phyloP scores from a whole-genome alignment of 2,888 invertebrate species.

The Morinoia aosen region DNA sequence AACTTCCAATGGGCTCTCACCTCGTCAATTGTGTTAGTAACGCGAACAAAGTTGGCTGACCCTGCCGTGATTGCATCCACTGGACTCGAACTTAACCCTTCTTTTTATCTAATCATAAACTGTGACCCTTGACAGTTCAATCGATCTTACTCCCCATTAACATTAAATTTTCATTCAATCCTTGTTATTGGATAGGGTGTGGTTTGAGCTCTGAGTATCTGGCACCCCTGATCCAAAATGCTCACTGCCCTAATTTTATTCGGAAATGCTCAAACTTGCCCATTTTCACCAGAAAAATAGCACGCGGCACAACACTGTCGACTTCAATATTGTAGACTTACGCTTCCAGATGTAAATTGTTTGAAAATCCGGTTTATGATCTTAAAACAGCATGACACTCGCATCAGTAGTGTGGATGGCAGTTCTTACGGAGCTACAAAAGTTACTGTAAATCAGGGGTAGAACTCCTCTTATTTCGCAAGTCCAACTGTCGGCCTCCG shows the following conservation, averaged over 20 bases:
- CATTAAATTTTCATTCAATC: background rate
- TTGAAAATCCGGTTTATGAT: too few relatives aligned
- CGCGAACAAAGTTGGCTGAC: background rate
- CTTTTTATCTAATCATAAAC: background rate
- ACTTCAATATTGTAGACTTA: too few relatives aligned
- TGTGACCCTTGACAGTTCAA: background rate
- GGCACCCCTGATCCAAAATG: too few relatives aligned
- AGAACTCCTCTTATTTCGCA: background rate
- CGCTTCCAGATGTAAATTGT: too few relatives aligned
- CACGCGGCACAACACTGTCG: too few relatives aligned
- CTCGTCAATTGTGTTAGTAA: background rate
- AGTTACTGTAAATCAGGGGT: background rate
- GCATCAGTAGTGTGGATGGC: too few relatives aligned
- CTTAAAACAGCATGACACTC: too few relatives aligned
- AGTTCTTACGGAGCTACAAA: too few relatives aligned
- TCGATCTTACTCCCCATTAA: background rate
- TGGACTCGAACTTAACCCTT: background rate
- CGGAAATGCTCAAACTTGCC: too few relatives aligned
- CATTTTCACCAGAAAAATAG: too few relatives aligned
- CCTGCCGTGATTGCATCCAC: background rate
- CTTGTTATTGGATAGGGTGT: background rate
- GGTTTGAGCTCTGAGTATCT: too few relatives aligned
- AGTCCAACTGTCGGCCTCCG: background rate
- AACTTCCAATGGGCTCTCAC: background rate
- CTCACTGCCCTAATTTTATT: too few relatives aligned